Conservation (phyloP, 2,888 invertebrate genomes). For the Coelopa pilipes region DNA sequence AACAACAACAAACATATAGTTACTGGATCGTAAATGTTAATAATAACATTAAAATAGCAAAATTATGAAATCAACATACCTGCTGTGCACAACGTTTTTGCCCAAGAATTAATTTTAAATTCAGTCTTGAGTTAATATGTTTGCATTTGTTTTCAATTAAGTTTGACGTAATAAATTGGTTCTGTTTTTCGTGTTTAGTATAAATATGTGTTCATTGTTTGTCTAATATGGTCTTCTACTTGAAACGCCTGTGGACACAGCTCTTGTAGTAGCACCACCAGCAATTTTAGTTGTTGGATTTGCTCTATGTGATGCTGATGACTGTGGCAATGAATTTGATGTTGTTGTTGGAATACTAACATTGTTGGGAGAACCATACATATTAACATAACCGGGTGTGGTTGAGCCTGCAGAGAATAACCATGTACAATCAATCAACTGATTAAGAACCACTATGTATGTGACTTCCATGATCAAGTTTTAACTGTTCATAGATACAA, state of each 20-base stretch:
- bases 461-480: neutral
- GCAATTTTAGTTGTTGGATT: neutral
- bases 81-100: constrained; percentile 17
- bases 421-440: constrained; percentile 7
- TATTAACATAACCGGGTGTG: constrained; percentile 28
- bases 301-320: constrained; percentile 20
- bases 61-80: constrained; percentile 29
- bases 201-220: neutral
- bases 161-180: neutral
- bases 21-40: neutral
- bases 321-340: constrained; percentile 16
- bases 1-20: neutral
- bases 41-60: constrained; percentile 13
- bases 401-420: constrained; percentile 35
- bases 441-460: no score
- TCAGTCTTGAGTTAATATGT: constrained; percentile 22
- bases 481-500: constrained; percentile 12
- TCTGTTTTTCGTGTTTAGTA: constrained; percentile 9
- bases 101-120: neutral
- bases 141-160: neutral
- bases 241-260: constrained; percentile 9
- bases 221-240: constrained; percentile 23
- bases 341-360: constrained; percentile 34
- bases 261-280: constrained; percentile 19
- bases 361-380: constrained; percentile 32